Evolutionary conservation across 2,797 vertebrate genomes (phyloP).

Genomic region (Poliocrania exsul): DNA sequence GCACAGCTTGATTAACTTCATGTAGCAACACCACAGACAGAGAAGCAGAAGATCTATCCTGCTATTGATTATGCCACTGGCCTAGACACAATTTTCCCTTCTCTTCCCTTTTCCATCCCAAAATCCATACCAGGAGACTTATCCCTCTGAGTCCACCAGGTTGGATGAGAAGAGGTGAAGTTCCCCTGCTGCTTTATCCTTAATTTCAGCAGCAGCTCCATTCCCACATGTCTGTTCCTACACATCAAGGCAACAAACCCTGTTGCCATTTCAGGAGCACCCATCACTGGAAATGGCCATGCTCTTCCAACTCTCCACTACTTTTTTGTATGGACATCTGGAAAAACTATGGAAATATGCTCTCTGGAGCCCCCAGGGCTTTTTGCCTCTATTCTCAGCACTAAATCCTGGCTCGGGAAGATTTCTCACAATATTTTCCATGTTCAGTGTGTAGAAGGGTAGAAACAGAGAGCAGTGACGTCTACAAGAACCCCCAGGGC

Average conservation of each 20-base stretch:
- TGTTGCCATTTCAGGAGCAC: not conserved
- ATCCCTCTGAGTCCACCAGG: not conserved
- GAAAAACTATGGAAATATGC: not conserved
- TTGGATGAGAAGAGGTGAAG: not conserved
- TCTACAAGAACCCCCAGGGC: not conserved
- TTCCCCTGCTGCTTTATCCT: not conserved
- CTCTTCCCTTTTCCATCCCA: not conserved
- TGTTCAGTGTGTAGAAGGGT: not conserved
- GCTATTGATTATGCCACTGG: not conserved
- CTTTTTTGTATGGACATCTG: not conserved
- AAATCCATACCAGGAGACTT: not conserved
- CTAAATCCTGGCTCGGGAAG: not conserved
- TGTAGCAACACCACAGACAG: not conserved
- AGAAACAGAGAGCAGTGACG: not conserved
- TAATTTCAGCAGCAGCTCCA: accelerated
- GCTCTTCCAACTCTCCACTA: not conserved
- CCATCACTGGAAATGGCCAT: not conserved
- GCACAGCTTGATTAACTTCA: not conserved
- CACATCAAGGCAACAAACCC: not conserved
- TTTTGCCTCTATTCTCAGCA: slow-evolving; percentile 50
- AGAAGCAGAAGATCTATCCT: not conserved
- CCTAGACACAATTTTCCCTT: not conserved
- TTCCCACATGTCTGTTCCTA: not conserved
- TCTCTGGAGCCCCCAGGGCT: slow-evolving; percentile 4
- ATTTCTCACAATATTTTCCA: slow-evolving; percentile 26